Conservation (phyloP, 1,140 invertebrate genomes). For the Drosophila ercepeae region DNA sequence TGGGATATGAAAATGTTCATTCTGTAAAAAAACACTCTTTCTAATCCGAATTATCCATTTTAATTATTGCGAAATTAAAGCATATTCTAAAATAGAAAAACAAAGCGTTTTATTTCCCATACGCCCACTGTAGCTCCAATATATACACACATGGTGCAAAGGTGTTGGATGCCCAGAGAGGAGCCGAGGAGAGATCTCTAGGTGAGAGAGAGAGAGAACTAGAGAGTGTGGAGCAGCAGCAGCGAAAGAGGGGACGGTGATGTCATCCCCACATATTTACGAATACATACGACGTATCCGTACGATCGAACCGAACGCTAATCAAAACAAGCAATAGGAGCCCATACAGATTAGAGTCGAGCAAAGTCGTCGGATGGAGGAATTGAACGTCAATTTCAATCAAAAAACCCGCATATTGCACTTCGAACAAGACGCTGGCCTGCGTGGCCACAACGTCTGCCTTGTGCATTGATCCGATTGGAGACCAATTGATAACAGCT, state of each 20-base stretch:
- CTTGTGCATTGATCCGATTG: constrained; percentile 19
- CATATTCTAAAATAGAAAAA: constrained; percentile 17
- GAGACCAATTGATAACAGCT: constrained; percentile 29
- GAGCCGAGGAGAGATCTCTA: constrained; percentile 1
- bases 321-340: constrained; percentile 66
- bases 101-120: background rate
- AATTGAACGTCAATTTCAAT: constrained; percentile 27
- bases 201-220: constrained; percentile 17
- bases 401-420: constrained; percentile 37
- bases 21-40: background rate
- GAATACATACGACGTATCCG: constrained; percentile 43
- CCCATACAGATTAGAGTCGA: constrained; percentile 56
- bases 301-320: constrained; percentile 39
- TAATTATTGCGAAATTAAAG: constrained; percentile 12
- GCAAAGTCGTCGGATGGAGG: constrained; percentile 23
- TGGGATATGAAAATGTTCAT: background rate
- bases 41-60: background rate
- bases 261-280: constrained; percentile 66
- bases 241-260: constrained; percentile 53
- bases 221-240: constrained; percentile 1
- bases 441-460: constrained; percentile 14
- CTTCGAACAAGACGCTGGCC: constrained; percentile 6
- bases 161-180: constrained; percentile 57
- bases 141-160: constrained; percentile 39
- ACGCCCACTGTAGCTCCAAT: constrained; percentile 46